Percentiles rank a stretch among this genome's conserved stretches.
Conservation (phyloP, 1,140 invertebrate genomes). For the Idris sp. region DNA sequence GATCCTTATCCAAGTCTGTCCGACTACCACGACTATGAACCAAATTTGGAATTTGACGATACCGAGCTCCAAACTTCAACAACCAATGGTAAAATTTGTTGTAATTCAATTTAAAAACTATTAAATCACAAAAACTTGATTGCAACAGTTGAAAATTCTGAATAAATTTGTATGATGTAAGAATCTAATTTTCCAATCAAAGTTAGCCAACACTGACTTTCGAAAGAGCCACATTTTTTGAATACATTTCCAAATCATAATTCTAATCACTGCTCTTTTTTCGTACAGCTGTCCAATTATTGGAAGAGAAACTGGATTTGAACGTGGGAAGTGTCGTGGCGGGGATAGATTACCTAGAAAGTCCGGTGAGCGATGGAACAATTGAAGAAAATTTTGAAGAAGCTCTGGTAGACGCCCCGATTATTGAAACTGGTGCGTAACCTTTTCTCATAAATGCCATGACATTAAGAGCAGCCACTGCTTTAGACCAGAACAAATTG, state of each 20-base stretch:
- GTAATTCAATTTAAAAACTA: not conserved
- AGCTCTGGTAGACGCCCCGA: conserved; percentile 85
- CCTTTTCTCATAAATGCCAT: conserved; percentile 71
- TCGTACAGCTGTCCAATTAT: conserved; percentile 71
- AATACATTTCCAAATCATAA: conserved; percentile 30
- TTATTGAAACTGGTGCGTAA: conserved; percentile 77
- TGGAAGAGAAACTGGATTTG: conserved; percentile 80
- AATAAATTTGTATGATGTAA: conserved; percentile 10
- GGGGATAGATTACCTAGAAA: conserved; percentile 83
- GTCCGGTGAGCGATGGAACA: conserved; percentile 90
- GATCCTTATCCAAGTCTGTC: conserved; percentile 93
- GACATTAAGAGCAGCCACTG: conserved; percentile 62
- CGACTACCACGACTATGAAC: conserved; percentile 95
- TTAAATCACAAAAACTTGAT: no score
- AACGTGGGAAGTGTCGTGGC: conserved; percentile 72
- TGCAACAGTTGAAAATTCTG: no score
- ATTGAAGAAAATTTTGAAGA: conserved; percentile 97
- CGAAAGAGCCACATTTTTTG: conserved; percentile 5
- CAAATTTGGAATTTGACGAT: conserved; percentile 97
- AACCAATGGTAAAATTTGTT: conserved; percentile 67
- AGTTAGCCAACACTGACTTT: conserved; percentile 21
- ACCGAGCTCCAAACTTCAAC: conserved; percentile 85
- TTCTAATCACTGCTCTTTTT: conserved; percentile 37
- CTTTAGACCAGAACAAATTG: no score
- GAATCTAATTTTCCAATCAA: no score